phyloP scores from a whole-genome alignment of 35 echinoderm and acorn worm genomes.

The Ophioderma brevispina region DNA sequence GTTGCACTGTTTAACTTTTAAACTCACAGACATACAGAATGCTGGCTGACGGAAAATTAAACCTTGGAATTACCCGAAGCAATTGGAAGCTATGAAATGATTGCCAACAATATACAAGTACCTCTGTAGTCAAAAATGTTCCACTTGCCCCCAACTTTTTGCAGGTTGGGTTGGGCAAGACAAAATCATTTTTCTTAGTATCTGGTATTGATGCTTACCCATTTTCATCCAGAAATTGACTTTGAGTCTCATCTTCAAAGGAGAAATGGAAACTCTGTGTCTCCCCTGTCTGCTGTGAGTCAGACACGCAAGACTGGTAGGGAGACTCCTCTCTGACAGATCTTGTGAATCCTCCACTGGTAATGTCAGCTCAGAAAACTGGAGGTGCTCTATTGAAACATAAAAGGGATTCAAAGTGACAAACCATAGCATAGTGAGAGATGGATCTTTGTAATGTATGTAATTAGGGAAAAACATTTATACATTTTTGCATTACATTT shows the following conservation, averaged over 20 bases:
- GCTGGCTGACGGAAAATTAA: too few relatives aligned
- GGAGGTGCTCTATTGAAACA: too few relatives aligned
- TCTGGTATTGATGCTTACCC: slow-evolving; percentile 78
- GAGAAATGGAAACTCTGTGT: slow-evolving; percentile 95
- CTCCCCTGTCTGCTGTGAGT: slow-evolving; percentile 58
- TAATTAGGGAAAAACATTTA: too few relatives aligned
- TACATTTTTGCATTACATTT: slow-evolving; percentile 43
- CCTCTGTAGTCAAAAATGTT: neutral
- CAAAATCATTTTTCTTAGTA: too few relatives aligned
- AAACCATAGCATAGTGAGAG: too few relatives aligned
- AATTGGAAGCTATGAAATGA: too few relatives aligned
- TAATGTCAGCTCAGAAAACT: slow-evolving; percentile 69
- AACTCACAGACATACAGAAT: too few relatives aligned
- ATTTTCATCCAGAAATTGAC: slow-evolving; percentile 96
- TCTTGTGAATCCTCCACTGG: slow-evolving; percentile 97
- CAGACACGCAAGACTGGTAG: slow-evolving; percentile 20
- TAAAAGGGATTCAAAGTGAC: too few relatives aligned
- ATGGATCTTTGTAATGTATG: too few relatives aligned
- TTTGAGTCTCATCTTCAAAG: slow-evolving; percentile 92
- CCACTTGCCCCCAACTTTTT: neutral
- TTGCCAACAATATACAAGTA: neutral
- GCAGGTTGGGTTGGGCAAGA: too few relatives aligned
- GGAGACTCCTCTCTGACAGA: slow-evolving; percentile 73
- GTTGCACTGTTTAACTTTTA: too few relatives aligned
- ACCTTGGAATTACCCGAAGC: too few relatives aligned